phyloP scores from a whole-genome alignment of 2,113 vertebrate species.

The Microcebus jonahi region DNA sequence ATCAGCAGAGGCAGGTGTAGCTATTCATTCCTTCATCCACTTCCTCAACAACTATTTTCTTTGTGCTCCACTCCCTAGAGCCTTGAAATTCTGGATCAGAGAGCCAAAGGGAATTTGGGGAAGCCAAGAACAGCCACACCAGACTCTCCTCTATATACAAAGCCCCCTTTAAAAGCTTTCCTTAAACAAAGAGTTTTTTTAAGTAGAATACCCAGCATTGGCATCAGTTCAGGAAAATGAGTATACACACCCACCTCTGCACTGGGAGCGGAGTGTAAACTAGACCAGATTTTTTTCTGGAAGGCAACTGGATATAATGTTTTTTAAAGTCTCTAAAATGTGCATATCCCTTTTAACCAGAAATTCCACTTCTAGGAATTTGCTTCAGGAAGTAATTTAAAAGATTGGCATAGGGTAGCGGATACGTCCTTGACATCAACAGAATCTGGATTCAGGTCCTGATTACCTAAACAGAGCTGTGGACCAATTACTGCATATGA shows the following conservation, averaged over 20 bases:
- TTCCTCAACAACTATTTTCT: neutral
- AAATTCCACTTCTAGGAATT: conserved; percentile 26
- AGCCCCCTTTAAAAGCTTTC: neutral
- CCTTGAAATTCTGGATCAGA: neutral
- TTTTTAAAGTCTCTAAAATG: conserved; percentile 28
- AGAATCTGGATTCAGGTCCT: neutral
- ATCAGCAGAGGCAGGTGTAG: neutral
- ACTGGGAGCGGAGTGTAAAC: neutral
- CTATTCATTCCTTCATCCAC: neutral
- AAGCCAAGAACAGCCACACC: neutral
- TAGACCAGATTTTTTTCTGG: neutral
- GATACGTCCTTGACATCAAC: neutral
- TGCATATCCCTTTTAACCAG: neutral
- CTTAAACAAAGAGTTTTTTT: neutral
- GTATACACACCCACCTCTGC: neutral
- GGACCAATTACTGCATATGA: neutral
- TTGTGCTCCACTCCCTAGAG: neutral
- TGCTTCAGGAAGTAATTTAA: neutral
- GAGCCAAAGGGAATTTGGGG: neutral
- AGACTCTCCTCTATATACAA: neutral
- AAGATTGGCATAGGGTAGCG: neutral
- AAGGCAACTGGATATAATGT: neutral
- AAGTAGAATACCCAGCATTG: neutral
- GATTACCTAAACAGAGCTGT: neutral
- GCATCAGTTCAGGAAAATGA: neutral